These are phyloP conservation scores for Eucera pruinosa DNA, from an alignment of 2,888 invertebrate genomes.

Conservation along the genomic window DNA sequence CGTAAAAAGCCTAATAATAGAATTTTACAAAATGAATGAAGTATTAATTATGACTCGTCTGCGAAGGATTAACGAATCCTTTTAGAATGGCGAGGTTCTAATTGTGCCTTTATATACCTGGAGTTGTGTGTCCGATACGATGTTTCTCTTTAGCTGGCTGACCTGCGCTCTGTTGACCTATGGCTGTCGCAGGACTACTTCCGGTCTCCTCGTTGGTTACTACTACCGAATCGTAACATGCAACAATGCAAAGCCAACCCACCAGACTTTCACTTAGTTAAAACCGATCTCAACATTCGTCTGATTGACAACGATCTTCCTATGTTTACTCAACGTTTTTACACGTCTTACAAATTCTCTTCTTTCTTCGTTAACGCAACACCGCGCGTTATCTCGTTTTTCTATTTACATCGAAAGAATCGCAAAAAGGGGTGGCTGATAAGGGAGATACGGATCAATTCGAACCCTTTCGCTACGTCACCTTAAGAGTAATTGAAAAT, in stretches of 20 bases:
- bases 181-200: constrained; percentile 84
- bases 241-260: constrained; percentile 84
- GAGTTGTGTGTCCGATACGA: constrained; percentile 81
- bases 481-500: too few species aligned
- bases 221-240: constrained; percentile 84
- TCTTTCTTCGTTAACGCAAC: not conserved
- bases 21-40: too few species aligned
- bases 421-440: too few species aligned
- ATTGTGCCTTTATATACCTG: constrained; percentile 79
- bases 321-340: constrained; percentile 12
- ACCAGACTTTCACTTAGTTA: constrained; percentile 82
- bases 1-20: too few species aligned
- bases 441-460: too few species aligned
- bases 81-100: constrained; percentile 29
- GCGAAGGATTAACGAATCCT: too few species aligned
- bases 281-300: constrained; percentile 58
- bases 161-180: constrained; percentile 86
- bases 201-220: constrained; percentile 83
- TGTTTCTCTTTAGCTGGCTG: constrained; percentile 87
- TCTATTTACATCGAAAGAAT: too few species aligned
- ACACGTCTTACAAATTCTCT: not conserved
- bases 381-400: too few species aligned
- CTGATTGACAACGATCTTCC: constrained; percentile 52
- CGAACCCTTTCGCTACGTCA: too few species aligned
- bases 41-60: too few species aligned